Evolutionary conservation across 1,140 invertebrate genomes (phyloP).

Genomic region (Microplitis mediator): DNA sequence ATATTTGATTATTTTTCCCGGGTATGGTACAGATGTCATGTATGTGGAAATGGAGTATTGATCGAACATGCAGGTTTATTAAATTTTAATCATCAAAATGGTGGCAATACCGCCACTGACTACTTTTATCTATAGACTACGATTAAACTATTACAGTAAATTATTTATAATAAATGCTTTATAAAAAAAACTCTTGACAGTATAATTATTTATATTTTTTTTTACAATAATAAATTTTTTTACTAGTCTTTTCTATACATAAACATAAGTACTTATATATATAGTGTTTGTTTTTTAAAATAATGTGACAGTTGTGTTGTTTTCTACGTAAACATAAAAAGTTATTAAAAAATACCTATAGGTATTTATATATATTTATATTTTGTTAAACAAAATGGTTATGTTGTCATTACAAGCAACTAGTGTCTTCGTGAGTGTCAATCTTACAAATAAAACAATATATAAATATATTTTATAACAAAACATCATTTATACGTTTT

Average conservation of each 20-base stretch:
- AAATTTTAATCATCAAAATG: no score
- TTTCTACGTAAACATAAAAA: background rate
- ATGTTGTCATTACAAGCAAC: conserved; percentile 30
- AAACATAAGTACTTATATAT: background rate
- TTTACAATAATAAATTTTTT: background rate
- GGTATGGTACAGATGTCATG: no score
- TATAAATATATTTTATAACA: background rate
- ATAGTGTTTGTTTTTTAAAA: background rate
- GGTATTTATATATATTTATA: background rate
- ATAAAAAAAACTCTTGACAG: background rate
- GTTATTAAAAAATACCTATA: background rate
- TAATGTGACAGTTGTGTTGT: background rate
- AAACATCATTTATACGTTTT: background rate
- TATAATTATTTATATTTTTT: background rate
- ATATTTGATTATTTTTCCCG: no score
- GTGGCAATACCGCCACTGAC: no score
- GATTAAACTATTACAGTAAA: no score
- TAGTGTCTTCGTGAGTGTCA: conserved; percentile 36
- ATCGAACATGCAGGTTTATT: no score
- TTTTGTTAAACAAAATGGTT: background rate
- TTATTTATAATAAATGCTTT: no score
- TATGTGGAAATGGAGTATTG: no score
- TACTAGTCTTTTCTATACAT: background rate
- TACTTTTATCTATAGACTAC: no score
- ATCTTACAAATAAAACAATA: background rate